Evolutionary conservation across 2,888 invertebrate genomes (phyloP), one percentile per base, ranked within the genome.

Genomic region (Microplitis deprimator): DNA sequence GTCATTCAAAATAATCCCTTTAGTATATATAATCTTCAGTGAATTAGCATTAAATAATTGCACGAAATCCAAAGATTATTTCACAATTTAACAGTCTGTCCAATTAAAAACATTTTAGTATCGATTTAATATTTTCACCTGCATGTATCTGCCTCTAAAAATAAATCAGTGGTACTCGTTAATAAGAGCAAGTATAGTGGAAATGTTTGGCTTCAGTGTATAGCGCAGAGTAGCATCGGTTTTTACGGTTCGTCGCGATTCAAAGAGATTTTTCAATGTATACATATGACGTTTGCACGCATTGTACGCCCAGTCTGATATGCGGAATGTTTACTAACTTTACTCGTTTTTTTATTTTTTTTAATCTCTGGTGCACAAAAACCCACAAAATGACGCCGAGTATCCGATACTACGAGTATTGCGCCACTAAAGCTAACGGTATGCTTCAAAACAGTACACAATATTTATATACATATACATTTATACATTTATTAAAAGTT

Each of bases 171-270:
- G 16, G 6, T 59, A 50, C 17, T 29, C 6, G n/a, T n/a, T 70
- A 20, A 29, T 29, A 6, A 50, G 5, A 60, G 7, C 50, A 39
- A 39, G n/a, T 39, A 29, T 4, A 29, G 29, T 50, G 50, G 8
- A 50, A 50, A 64, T 77, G 72, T 74, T 79, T 78, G 74, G 67
- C 68, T 64, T 70, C 74, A 75, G 17, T 69, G 68, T 13, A 29
- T n/a, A 50, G 50, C 3, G 8, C 13, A 62, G 73, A 73, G 73
- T 75, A 79, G 76, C 77, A 77, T 79, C 77, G 74, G 71, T 72
- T 79, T 82, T 81, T 79, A 80, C 79, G 79, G 79, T 79, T 80
- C 79, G 79, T 79, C 74, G 78, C 75, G 75, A 81, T 75, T 82
- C 82, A 82, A 82, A 82, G 81, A 80, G 79, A 82, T 79, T 80